Conservation (phyloP, 1,140 invertebrate genomes). For the Lanistes nyassanus region DNA sequence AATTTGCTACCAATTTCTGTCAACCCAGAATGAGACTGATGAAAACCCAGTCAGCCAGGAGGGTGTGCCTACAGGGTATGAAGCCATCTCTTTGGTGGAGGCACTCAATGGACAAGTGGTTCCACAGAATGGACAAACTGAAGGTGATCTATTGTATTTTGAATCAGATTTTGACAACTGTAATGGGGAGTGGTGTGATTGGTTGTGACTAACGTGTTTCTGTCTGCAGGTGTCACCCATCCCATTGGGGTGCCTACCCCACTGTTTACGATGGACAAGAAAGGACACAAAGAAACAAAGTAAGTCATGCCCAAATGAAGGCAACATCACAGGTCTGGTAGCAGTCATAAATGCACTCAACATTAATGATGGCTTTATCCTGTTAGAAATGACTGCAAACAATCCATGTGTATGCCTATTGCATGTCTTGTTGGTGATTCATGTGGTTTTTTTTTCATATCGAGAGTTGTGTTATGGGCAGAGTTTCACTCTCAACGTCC, state of each 20-base stretch:
- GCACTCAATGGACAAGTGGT: slow-evolving; percentile 88
- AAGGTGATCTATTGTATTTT: slow-evolving; percentile 19
- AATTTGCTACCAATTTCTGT: not conserved
- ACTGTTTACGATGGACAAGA: slow-evolving; percentile 32
- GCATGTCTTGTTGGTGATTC: no score
- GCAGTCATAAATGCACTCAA: no score
- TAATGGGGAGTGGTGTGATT: not conserved
- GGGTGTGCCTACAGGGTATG: slow-evolving; percentile 92
- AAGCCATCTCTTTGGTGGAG: slow-evolving; percentile 95
- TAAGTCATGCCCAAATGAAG: slow-evolving; percentile 25
- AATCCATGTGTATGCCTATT: not conserved
- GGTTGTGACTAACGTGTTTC: not conserved
- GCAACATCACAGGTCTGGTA: no score
- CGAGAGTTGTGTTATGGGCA: not conserved
- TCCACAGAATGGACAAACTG: slow-evolving; percentile 30
- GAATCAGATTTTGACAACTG: not conserved
- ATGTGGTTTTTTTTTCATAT: no score
- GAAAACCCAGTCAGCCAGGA: slow-evolving; percentile 70
- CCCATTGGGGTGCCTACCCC: slow-evolving; percentile 30
- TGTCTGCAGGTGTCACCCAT: slow-evolving; percentile 32
- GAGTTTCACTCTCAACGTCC: slow-evolving; percentile 28
- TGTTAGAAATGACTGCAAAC: not conserved
- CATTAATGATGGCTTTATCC: no score
- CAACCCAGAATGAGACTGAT: slow-evolving; percentile 46
- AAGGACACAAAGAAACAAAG: slow-evolving; percentile 40